Base-by-base conservation (phyloP, 1,140 invertebrate species). In the Zaprionus davidi region DNA sequence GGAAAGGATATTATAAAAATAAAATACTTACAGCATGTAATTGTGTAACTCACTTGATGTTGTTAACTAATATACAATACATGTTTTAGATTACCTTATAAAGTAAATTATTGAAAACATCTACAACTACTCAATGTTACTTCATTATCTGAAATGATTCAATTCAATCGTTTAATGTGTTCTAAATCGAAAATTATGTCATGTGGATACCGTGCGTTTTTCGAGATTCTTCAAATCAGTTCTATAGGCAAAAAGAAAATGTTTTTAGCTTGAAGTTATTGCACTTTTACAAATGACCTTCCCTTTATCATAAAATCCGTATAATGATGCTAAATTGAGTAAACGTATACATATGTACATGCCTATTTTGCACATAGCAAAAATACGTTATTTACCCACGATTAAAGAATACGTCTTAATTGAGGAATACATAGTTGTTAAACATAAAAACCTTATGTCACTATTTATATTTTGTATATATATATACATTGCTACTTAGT, bases 151-250 rank as follows among this genome's bases (percentile, higher is more conserved):
- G 62, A 55, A 53, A 38, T 24, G 26, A 65, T 34, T 41, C 58
- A 62, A 56, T 56, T 70, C 31, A 26, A 44, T 53, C n/a, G 46
- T 63, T 65, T 56, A 65, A 22, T 44, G 66, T 59, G 63, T 63
- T 46, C n/a, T 17, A n/a, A 17, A 44, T 17, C 41, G 15, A 51
- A 55, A 46, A 46, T 46, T 44, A 24, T 73, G 59, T 72, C 57
- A 62, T 78, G 49, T 73, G 58, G 65, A 74, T 74, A 80, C 46
- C 70, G 69, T 81, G 76, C 68, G 64, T 79, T 69, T 34, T 79
- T 76, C 69, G 79, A 81, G 77, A 76, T 76, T 81, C 69, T 38
- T 76, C 56, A 70, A 70, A 64, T 81, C 78, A 79, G 77, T 78
- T 65, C 65, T 67, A 41, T 75, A 51, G 36, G 66, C 65, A 72